Evolutionary conservation across 2,888 invertebrate genomes (phyloP).

Genomic region (Lepetodrilus schrolli): DNA sequence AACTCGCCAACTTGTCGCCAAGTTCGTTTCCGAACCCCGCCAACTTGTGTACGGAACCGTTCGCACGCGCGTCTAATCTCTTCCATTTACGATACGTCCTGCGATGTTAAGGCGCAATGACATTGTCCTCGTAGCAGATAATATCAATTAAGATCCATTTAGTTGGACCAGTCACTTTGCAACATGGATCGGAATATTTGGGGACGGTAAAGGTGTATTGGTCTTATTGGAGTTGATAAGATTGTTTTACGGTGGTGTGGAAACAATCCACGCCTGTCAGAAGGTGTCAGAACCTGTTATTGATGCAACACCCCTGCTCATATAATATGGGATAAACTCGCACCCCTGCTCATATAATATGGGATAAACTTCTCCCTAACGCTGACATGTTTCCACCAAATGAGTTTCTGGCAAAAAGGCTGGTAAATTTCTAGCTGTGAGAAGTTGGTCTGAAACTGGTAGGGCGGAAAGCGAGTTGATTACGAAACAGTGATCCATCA

Average conservation of each 20-base stretch:
- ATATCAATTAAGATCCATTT: constrained; percentile 22
- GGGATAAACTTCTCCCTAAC: background rate
- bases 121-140: constrained; percentile 5
- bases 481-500: background rate
- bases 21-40: background rate
- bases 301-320: background rate
- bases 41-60: constrained; percentile 10
- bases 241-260: background rate
- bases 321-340: background rate
- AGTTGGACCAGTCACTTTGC: background rate
- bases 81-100: constrained; percentile 10
- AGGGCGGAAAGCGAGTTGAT: background rate
- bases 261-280: background rate
- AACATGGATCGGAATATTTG: background rate
- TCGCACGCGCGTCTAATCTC: constrained; percentile 9
- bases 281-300: background rate
- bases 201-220: background rate
- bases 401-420: background rate
- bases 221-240: background rate
- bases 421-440: background rate
- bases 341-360: background rate
- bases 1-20: constrained; percentile 5
- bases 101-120: constrained; percentile 1
- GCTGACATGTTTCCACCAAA: background rate
- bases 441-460: background rate